These are phyloP conservation scores for Cheilosia vernalis DNA, from an alignment of 2,888 invertebrate species.

Conservation along the genomic window DNA sequence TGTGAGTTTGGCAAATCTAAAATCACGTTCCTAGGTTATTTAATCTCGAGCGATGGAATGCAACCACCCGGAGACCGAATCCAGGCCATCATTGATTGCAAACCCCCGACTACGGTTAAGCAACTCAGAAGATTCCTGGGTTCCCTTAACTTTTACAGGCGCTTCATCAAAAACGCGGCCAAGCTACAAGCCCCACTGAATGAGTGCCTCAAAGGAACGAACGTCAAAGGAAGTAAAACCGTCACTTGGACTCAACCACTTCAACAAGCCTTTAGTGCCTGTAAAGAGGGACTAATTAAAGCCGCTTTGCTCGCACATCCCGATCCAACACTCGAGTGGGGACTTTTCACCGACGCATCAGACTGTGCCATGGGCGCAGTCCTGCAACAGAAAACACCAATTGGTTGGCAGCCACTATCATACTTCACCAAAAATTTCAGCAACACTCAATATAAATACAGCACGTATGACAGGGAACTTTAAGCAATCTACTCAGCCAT, in stretches of 20 bases:
- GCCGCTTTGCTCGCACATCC: constrained; percentile 36
- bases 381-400: constrained; percentile 6
- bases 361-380: neutral
- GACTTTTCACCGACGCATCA: constrained; percentile 27
- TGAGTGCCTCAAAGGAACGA: too few relatives aligned
- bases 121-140: neutral
- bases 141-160: too few relatives aligned
- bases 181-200: too few relatives aligned
- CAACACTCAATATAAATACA: constrained; percentile 3
- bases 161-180: too few relatives aligned
- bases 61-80: too few relatives aligned
- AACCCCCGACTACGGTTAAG: neutral
- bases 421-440: constrained; percentile 24
- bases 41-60: too few relatives aligned
- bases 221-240: neutral
- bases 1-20: constrained; percentile 28
- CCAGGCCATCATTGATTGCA: too few relatives aligned
- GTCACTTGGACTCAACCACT: constrained; percentile 6
- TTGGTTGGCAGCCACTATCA: constrained; percentile 9
- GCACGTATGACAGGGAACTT: constrained; percentile 20
- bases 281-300: constrained; percentile 10
- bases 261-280: neutral
- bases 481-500: constrained; percentile 27
- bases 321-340: constrained; percentile 10
- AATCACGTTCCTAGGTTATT: constrained; percentile 12